Percentiles rank a stretch among this genome's conserved stretches.
phyloP scores from a whole-genome alignment of 2,797 vertebrate species.

The Capromys pilorides region DNA sequence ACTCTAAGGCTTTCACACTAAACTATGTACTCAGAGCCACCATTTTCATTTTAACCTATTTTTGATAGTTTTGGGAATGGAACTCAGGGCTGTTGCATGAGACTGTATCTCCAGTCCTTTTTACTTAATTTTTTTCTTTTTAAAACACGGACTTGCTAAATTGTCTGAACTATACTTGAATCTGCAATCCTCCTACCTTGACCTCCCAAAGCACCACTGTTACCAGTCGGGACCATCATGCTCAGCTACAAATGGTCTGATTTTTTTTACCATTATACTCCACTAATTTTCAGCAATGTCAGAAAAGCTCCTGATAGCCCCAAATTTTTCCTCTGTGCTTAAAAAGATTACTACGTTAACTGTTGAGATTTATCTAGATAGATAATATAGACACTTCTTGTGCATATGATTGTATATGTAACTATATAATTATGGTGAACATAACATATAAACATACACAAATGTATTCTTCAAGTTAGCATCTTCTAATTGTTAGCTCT shows the following conservation, averaged over 20 bases:
- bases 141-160: not conserved
- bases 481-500: not conserved
- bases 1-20: not conserved
- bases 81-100: not conserved
- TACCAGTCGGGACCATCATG: not conserved
- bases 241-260: not conserved
- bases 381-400: not conserved
- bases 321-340: not conserved
- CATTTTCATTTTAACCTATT: not conserved
- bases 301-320: not conserved
- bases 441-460: not conserved
- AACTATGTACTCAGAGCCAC: not conserved
- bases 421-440: not conserved
- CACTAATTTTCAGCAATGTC: constrained; percentile 5
- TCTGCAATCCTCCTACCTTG: not conserved
- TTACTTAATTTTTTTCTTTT: not conserved
- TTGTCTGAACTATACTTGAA: not conserved
- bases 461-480: not conserved
- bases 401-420: not conserved
- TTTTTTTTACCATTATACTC: not conserved
- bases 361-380: not conserved
- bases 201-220: not conserved
- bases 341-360: not conserved
- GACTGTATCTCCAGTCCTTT: not conserved
- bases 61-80: not conserved